phyloP scores from a whole-genome alignment of 2,888 invertebrate species.

The Ormyrus labotus region DNA sequence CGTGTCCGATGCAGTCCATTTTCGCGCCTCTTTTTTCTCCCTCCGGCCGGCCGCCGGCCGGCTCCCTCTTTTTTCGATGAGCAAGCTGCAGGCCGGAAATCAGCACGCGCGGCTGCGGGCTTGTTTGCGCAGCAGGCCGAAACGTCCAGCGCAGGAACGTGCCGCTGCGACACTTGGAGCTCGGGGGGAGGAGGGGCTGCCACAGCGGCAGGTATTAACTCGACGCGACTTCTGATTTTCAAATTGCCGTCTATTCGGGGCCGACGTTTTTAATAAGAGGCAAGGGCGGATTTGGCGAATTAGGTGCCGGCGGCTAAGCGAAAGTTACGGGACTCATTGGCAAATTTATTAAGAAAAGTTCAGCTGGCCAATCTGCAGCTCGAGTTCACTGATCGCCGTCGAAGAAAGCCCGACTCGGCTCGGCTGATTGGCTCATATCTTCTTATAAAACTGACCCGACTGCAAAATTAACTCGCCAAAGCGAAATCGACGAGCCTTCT shows the following conservation, averaged over 20 bases:
- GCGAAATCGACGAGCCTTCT: conserved; percentile 10
- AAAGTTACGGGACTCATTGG: conserved; percentile 9
- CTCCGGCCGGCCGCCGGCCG: background rate
- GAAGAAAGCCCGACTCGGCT: conserved; percentile 45
- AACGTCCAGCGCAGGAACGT: too few relatives aligned
- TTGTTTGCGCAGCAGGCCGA: too few relatives aligned
- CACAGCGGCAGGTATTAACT: background rate
- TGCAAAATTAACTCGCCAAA: conserved; percentile 53
- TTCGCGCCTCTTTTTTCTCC: background rate
- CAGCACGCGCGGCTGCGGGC: background rate
- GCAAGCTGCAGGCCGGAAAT: conserved; percentile 13
- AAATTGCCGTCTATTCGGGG: background rate
- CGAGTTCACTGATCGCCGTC: background rate
- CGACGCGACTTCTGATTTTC: background rate
- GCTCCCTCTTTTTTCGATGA: conserved; percentile 24
- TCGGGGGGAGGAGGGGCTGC: too few relatives aligned
- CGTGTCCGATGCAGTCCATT: background rate
- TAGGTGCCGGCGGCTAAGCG: background rate
- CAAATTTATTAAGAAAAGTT: conserved; percentile 30
- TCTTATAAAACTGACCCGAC: conserved; percentile 60
- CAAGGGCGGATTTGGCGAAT: conserved; percentile 7
- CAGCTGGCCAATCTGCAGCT: conserved; percentile 22
- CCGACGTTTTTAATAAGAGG: conserved; percentile 17
- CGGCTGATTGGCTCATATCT: conserved; percentile 61
- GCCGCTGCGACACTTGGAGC: too few relatives aligned